Conservation (phyloP, 1,140 invertebrate genomes). For the Drosophila lini region DNA sequence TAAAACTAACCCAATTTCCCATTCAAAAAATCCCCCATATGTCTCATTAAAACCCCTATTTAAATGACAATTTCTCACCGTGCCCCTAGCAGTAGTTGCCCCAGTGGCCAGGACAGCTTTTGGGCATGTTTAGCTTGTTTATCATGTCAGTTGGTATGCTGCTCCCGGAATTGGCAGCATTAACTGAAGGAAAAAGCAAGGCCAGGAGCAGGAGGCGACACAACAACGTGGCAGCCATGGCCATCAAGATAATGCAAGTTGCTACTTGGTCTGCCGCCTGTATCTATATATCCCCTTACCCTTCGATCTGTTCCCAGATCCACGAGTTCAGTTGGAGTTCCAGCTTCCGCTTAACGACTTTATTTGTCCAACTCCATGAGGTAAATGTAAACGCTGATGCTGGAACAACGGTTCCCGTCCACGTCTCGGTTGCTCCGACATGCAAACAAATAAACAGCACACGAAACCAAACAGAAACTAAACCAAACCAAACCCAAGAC, state of each 20-base stretch:
- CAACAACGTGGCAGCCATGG: slow-evolving; percentile 45
- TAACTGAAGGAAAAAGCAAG: slow-evolving; percentile 44
- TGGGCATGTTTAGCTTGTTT: slow-evolving; percentile 66
- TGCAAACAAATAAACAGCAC: slow-evolving; percentile 58
- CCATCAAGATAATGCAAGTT: slow-evolving; percentile 48
- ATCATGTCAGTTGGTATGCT: slow-evolving; percentile 70
- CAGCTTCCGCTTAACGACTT: slow-evolving; percentile 66
- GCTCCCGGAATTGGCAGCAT: slow-evolving; percentile 73
- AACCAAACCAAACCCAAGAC: slow-evolving; percentile 51
- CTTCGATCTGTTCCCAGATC: slow-evolving; percentile 20
- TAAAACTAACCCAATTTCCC: background rate
- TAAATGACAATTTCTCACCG: background rate
- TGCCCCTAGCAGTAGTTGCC: background rate
- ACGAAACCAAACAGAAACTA: slow-evolving; percentile 48
- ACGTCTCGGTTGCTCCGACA: slow-evolving; percentile 28
- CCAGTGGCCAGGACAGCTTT: slow-evolving; percentile 29
- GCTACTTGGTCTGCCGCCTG: slow-evolving; percentile 31
- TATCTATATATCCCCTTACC: background rate
- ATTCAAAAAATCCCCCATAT: background rate
- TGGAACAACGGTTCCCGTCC: slow-evolving; percentile 16
- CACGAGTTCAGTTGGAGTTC: slow-evolving; percentile 5
- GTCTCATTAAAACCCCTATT: background rate
- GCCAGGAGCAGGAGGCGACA: slow-evolving; percentile 37
- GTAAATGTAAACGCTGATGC: slow-evolving; percentile 65
- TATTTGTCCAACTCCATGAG: slow-evolving; percentile 74